phyloP scores from a whole-genome alignment of 2,888 invertebrate genomes.

The Nephrotoma flavescens region DNA sequence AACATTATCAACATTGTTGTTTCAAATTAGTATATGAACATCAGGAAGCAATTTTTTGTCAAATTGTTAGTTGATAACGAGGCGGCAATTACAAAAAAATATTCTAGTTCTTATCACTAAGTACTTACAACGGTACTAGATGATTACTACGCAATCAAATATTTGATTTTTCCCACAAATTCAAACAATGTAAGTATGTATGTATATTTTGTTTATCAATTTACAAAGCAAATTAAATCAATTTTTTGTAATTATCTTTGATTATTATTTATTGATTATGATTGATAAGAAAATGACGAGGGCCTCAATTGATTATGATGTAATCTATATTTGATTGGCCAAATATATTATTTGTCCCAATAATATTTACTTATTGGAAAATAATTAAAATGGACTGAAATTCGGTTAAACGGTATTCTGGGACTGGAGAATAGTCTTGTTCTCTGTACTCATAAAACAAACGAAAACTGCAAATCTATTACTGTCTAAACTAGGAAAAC shows the following conservation, averaged over 20 bases:
- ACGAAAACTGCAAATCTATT: no score
- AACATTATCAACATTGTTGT: not conserved
- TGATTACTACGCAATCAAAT: not conserved
- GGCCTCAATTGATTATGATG: not conserved
- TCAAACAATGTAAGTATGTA: not conserved
- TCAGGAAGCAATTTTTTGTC: not conserved
- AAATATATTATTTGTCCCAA: no score
- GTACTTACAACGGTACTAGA: not conserved
- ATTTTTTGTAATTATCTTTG: not conserved
- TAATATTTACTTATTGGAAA: no score
- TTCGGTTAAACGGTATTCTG: no score
- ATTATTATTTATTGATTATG: not conserved
- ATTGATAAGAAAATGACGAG: not conserved
- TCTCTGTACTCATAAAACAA: no score
- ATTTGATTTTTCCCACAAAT: not conserved
- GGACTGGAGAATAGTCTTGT: no score
- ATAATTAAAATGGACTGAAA: no score
- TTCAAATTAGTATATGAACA: not conserved
- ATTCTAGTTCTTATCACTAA: not conserved
- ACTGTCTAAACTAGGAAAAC: no score
- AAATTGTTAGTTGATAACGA: not conserved
- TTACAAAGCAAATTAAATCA: not conserved
- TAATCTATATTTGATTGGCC: not conserved
- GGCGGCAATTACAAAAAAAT: not conserved
- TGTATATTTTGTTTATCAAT: not conserved